Conservation (phyloP, 2,113 vertebrate species). For the Lates calcarifer region DNA sequence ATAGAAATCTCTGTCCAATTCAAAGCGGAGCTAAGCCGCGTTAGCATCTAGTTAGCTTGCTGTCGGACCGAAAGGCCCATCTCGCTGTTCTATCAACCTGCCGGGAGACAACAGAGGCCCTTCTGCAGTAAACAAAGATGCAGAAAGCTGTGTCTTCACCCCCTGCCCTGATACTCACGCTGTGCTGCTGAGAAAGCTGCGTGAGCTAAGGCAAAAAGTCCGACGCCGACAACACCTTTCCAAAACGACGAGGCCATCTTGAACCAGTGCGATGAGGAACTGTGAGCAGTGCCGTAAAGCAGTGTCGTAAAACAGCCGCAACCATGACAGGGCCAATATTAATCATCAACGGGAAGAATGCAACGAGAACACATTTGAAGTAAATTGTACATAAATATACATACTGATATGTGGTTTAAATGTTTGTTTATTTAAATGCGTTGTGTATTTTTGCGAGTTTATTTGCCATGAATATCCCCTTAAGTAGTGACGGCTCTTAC, state of each 20-base stretch:
- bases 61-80: constrained; percentile 50
- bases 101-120: background rate
- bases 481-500: constrained; percentile 21
- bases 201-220: constrained; percentile 95
- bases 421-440: background rate
- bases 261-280: constrained; percentile 35
- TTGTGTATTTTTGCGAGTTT: background rate
- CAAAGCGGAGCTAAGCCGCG: constrained; percentile 39
- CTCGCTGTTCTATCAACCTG: background rate
- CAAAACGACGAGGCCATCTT: constrained; percentile 94
- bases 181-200: constrained; percentile 97
- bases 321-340: constrained; percentile 17
- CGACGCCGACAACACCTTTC: constrained; percentile 95
- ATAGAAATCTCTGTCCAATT: background rate
- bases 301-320: constrained; percentile 61
- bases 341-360: accelerated
- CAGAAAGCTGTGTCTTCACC: accelerated
- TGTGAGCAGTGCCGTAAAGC: constrained; percentile 57
- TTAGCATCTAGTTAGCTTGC: constrained; percentile 47
- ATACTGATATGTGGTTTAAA: background rate
- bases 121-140: accelerated
- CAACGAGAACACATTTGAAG: background rate
- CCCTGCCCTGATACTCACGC: constrained; percentile 80
- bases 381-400: accelerated
- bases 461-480: background rate